Conservation (phyloP, 2,888 invertebrate species). For the Dicranocentrus wangi region DNA sequence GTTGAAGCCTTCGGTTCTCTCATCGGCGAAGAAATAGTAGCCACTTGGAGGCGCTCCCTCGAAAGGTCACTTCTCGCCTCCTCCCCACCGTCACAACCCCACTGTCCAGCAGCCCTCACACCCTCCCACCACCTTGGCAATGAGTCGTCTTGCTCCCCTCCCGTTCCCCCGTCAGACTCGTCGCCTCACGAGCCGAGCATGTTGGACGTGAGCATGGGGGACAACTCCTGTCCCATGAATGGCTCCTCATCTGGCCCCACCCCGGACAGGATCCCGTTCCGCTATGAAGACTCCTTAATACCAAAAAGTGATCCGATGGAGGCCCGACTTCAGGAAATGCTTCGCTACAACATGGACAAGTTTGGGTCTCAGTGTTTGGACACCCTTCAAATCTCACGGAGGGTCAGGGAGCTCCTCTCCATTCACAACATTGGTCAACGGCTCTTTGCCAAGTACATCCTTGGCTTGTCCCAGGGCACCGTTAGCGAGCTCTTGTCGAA, state of each 20-base stretch:
- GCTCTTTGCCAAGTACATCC: slow-evolving; percentile 95
- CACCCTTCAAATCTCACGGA: slow-evolving; percentile 93
- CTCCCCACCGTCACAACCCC: slow-evolving; percentile 73
- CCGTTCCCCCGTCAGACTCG: slow-evolving; percentile 70
- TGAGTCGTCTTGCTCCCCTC: slow-evolving; percentile 70
- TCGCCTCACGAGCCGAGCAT: slow-evolving; percentile 69
- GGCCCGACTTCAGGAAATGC: slow-evolving; percentile 92
- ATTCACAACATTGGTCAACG: slow-evolving; percentile 99
- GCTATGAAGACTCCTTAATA: slow-evolving; percentile 90
- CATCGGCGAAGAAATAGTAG: slow-evolving; percentile 88
- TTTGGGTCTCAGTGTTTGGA: slow-evolving; percentile 94
- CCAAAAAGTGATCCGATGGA: slow-evolving; percentile 96
- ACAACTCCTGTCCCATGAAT: slow-evolving; percentile 63
- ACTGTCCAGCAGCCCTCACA: slow-evolving; percentile 58
- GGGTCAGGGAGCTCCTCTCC: slow-evolving; percentile 93
- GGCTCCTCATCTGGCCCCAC: slow-evolving; percentile 68
- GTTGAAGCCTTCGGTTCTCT: slow-evolving; percentile 75
- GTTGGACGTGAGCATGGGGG: slow-evolving; percentile 63
- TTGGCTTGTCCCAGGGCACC: slow-evolving; percentile 96
- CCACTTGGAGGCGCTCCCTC: slow-evolving; percentile 84
- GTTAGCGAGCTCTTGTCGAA: slow-evolving; percentile 97
- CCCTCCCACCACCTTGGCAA: slow-evolving; percentile 74
- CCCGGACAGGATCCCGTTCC: slow-evolving; percentile 79
- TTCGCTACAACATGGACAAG: slow-evolving; percentile 96
- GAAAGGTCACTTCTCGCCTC: slow-evolving; percentile 76